Percentiles rank a stretch among this genome's conserved stretches.
phyloP scores from a whole-genome alignment of 2,113 vertebrate species.

The Emydocephalus ijimae region DNA sequence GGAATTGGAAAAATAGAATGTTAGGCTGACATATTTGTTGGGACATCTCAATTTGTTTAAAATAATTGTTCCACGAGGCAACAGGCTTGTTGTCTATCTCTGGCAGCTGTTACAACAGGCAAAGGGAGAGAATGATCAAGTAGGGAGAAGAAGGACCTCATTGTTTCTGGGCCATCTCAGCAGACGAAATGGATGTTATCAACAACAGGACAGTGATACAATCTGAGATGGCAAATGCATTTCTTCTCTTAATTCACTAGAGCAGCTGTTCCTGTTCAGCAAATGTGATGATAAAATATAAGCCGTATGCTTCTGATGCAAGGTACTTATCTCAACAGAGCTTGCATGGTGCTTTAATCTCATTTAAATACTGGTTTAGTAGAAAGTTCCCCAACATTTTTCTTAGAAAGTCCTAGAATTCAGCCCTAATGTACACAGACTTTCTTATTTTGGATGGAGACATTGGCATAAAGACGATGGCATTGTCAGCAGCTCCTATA shows the following conservation, averaged over 20 bases:
- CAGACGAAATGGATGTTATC: not conserved
- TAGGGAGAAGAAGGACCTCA: not conserved
- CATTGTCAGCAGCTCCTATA: not conserved
- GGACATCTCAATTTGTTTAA: constrained; percentile 1
- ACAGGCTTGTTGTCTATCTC: constrained; percentile 22
- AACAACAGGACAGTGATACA: constrained; percentile 11
- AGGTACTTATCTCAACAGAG: constrained; percentile 11
- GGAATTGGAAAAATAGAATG: not conserved
- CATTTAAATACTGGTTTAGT: not conserved
- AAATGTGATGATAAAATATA: constrained; percentile 52
- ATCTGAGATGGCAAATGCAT: constrained; percentile 42
- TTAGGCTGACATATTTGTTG: not conserved
- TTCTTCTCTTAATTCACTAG: constrained; percentile 4
- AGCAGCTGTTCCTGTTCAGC: constrained; percentile 56
- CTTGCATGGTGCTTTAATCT: not conserved
- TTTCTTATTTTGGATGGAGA: not conserved
- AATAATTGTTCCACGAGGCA: not conserved
- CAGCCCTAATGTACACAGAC: not conserved
- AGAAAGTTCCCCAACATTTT: not conserved
- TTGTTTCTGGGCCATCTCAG: constrained; percentile 19
- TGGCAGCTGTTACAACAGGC: constrained; percentile 52
- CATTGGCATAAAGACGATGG: not conserved
- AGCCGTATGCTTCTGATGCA: constrained; percentile 41
- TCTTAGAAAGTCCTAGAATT: not conserved
- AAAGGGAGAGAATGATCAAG: not conserved